A percentile compares a stretch with the other conserved stretches of the same genome.
These are phyloP conservation scores for Chrysolina oricalcia DNA, from an alignment of 2,888 invertebrate genomes.

Conservation along the genomic window DNA sequence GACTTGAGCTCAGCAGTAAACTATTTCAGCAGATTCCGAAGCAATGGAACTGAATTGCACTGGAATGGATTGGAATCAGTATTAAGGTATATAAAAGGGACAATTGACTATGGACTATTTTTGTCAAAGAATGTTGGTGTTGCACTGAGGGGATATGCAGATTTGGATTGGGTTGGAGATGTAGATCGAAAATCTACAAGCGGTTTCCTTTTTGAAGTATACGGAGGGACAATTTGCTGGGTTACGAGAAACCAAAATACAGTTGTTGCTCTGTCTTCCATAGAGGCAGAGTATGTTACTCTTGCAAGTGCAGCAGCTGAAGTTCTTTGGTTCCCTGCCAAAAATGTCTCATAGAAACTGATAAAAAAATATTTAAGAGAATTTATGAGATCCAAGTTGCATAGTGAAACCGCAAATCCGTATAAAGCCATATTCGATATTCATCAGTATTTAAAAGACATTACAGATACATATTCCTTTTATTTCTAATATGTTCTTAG, in stretches of 20 bases:
- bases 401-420: no score
- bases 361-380: no score
- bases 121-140: background rate
- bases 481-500: no score
- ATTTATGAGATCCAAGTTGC: no score
- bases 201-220: slow-evolving; percentile 41
- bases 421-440: no score
- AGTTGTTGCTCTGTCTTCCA: slow-evolving; percentile 61
- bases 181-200: slow-evolving; percentile 58
- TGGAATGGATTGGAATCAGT: background rate
- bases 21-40: background rate
- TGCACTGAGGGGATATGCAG: slow-evolving; percentile 26
- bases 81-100: background rate
- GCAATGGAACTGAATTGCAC: background rate
- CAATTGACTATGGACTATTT: background rate
- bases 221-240: slow-evolving; percentile 59
- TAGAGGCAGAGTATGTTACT: slow-evolving; percentile 63
- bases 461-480: no score
- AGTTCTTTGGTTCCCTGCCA: no score
- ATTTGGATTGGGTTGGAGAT: slow-evolving; percentile 58
- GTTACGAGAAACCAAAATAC: slow-evolving; percentile 58
- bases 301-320: slow-evolving; percentile 51
- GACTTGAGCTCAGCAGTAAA: background rate
- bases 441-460: no score
- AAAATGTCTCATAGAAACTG: no score